Base-by-base conservation (phyloP, 1,140 invertebrate species). In the Mya arenaria region DNA sequence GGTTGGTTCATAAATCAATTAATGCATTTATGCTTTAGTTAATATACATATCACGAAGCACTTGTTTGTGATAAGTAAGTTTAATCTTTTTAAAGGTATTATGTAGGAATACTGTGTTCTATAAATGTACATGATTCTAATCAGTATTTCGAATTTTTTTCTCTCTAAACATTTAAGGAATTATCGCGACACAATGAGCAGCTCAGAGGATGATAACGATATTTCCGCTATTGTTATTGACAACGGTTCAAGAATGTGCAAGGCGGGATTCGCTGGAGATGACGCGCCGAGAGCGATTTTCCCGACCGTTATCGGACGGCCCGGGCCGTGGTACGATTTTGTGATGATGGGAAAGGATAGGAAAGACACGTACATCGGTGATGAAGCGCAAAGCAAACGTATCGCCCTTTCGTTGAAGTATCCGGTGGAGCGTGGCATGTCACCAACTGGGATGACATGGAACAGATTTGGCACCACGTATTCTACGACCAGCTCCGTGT, bases 401-500 rank as follows among this genome's bases (percentile, higher is more conserved):
- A 92, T 93, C 81, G 92, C 94, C 71, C 88, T 93, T 32, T 92
- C 93, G 41, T 72, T 93, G 44, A 93, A 93, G 78, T 94, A 93
- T 84, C 93, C 93, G n/a, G 92, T 94, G 75, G 93, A 94, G 84
- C 93, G 94, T 85, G 93, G 93, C 55, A 93, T 93, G 93, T 93
- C 83, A 98, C 97, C 87, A 97, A 99, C 94, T 99, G 98, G 97
- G 97, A 99, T 89, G 97, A 98, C 87, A 98, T 91, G 90, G 89
- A 91, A 85, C 89, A 90, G 81, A 90, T 91, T 82, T 91, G 90
- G 90, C 89, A 90, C 94, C 97, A 98, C 94, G 97, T 97, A 83
- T 98, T 98, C 94, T 98, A 93, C 94, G 98, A 97, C 92, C 97
- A 97, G 93, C 94, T 98, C 68, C 95, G 91, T 65, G 89, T 92